Base-by-base conservation (phyloP, 2,113 vertebrate species). In the Ornithorhynchus anatinus region DNA sequence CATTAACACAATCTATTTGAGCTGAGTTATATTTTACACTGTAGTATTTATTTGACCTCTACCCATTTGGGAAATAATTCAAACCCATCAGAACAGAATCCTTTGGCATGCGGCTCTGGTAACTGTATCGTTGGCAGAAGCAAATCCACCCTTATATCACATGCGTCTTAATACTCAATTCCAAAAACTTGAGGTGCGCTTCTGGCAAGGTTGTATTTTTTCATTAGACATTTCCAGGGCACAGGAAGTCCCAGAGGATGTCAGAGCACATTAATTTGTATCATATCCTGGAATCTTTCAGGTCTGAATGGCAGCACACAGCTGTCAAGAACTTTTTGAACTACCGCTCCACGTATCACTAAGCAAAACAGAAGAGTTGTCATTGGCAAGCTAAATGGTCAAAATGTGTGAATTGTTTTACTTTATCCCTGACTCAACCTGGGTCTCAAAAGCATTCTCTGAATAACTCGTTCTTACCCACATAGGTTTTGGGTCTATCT, bases 211-310 rank as follows among this genome's bases (percentile, higher is more conserved):
- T 89, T 94, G 87, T 93, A 91, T 94, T 95, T 94, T 92, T 94
- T 94, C 93, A 95, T 94, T 94, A 94, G 89, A 79, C 84, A 81
- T 91, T 94, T 91, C 92, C 88, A 90, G 89, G 89, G 89, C 89
- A 90, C 86, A 77, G 86, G 84, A 84, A 93, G 89, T 96, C 94
- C 93, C 94, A 86, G 84, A 93, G 93, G 95, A 94, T 94, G 92
- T 96, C 95, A 93, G 92, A 95, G 93, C 85, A 94, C 94, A 96
- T 96, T 96, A 95, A 95, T 96, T 96, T 96, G 95, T 94, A 95
- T 96, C 94, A 92, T 92, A 92, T 93, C 92, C 91, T 85, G 92
- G 94, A 91, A 90, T 93, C 93, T 95, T 94, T 94, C 92, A 93
- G 93, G 94, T 96, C 94, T 96, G 95, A 96, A 93, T 95, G 94